Evolutionary conservation across 2,888 invertebrate genomes (phyloP), one percentile per base, ranked within the genome.

Genomic region (Sipha maydis): DNA sequence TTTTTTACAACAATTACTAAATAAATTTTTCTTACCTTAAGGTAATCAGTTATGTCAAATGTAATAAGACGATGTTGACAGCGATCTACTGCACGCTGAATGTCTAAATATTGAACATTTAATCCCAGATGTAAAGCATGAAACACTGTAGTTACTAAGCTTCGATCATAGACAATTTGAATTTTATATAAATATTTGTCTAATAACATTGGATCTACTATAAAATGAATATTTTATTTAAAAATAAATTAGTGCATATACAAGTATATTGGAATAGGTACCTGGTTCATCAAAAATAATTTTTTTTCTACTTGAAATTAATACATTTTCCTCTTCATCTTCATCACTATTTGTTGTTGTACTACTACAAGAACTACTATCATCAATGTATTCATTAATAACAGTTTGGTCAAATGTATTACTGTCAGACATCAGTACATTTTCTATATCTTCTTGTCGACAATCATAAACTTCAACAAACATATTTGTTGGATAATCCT

Each of bases 11-110:
- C 41, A 41, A 41, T 14, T 48, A 48, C 11, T 48, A 1, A 14
- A 48, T 48, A 14, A 11, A 14, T 54, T 34, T 25, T 69, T 34
- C 71, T 83, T 90, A 92, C 92, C 90, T 93, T 93, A 76, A 96
- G 92, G 91, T 95, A 96, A 90, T 94, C 93, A 1, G 95, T 95
- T 89, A 96, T 94, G 91, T 95, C 95, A 90, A 95, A 94, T 91
- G 95, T 95, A 82, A 94, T 92, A 4, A 94, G 91, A 17, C 93
- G 93, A 92, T 95, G 95, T 90, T 95, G 94, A 91, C 96, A 96
- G 90, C 95, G 94, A 90, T 94, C 94, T 90, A 96, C 94, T 48
- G 95, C 95, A 17, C 94, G 93, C 90, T 95, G 94, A 90, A 96
- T 94, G 91, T 96, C 95, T 76, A 93, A 92, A 76, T 92, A 92